Base-by-base conservation (phyloP, 2,797 vertebrate genomes). In the Threskiornis aethiopicus region DNA sequence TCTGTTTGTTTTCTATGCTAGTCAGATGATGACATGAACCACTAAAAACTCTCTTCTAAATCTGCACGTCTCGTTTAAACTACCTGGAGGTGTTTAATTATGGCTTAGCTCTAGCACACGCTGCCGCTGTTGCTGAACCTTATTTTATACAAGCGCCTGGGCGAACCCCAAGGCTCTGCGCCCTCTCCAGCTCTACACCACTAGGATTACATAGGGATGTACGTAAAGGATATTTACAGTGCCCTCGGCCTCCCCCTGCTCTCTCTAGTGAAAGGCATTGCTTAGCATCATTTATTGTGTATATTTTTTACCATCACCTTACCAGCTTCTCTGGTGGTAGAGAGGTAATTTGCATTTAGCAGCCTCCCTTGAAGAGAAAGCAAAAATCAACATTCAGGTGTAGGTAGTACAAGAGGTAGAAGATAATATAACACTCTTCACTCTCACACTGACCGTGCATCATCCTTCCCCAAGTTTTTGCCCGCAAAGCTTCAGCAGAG, bases 31-130 rank as follows among this genome's bases (percentile, higher is more conserved):
- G 65, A 84, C 72, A 90, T 6, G 61, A 89, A 86, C 61, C 5
- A 29, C 72, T 79, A 66, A 91, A 94, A 96, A 75, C 77, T 51
- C 66, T 72, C 69, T 75, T 84, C 86, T 62, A 59, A 82, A 95
- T 65, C 67, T 67, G 67, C 67, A 85, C 0, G 0, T 95, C 90
- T 96, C 78, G 5, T 95, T 94, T 96, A 73, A 94, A 94, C 87
- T 87, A 89, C 75, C 87, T 91, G 76, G 62, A 84, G 80, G 77
- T 92, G 90, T 97, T 97, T 97, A 96, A 96, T 96, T 91, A 84
- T 39, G 67, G 62, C 87, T 97, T 91, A 93, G 57, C 58, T 87
- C 37, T 65, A 55, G 65, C 72, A 55, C 62, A 87, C 28, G 11
- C 46, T 87, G 71, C 58, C 18, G 8, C 75, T 64, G n/a, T n/a